Conservation (phyloP, 2,888 invertebrate species). For the Gastrophysa polygoni region DNA sequence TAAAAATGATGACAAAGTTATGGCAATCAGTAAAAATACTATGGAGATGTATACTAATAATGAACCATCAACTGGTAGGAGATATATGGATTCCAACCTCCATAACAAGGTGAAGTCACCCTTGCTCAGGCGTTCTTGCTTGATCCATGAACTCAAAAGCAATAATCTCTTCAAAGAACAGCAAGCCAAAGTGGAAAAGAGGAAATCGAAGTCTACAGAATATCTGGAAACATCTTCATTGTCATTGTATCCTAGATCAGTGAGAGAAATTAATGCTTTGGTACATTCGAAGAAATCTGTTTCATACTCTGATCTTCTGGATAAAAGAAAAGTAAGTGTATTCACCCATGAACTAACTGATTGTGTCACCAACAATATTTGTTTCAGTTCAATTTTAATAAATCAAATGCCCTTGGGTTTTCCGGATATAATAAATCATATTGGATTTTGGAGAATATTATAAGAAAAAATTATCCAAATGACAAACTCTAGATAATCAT, state of each 20-base stretch:
- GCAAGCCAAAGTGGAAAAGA: constrained; percentile 22
- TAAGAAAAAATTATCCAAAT: no score
- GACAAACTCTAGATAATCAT: no score
- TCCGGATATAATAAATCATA: no score
- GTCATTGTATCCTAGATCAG: background rate
- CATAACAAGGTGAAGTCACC: background rate
- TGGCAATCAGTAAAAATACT: background rate
- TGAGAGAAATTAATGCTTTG: background rate
- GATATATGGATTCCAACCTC: no score
- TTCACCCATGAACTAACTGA: no score
- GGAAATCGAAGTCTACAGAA: constrained; percentile 32
- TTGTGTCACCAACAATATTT: no score
- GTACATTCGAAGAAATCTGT: constrained; percentile 20
- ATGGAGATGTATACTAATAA: background rate
- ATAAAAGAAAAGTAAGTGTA: constrained; percentile 20
- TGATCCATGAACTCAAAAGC: constrained; percentile 29
- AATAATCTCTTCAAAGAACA: constrained; percentile 27
- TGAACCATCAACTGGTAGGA: background rate
- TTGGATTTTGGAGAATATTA: no score
- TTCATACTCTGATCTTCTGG: constrained; percentile 24
- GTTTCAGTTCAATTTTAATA: no score
- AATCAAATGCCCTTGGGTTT: no score
- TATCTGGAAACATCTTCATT: constrained; percentile 18
- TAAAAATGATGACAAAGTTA: background rate
- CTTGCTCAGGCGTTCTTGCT: constrained; percentile 26